These are phyloP conservation scores for Sorex araneus DNA, from an alignment of 2,113 vertebrate species.

Conservation along the genomic window DNA sequence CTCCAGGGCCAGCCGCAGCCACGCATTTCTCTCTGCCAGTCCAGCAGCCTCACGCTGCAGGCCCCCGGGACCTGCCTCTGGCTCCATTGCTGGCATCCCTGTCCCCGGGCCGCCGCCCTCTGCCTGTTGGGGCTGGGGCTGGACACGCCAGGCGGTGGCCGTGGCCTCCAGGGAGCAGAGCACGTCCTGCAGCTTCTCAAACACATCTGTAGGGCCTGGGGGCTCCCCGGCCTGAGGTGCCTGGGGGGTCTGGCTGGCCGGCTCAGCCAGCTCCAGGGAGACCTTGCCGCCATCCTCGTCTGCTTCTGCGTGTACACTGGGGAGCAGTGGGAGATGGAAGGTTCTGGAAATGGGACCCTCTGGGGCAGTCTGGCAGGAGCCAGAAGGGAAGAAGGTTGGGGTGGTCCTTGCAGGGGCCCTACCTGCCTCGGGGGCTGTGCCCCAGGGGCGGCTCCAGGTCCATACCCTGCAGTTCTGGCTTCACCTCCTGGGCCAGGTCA, in stretches of 20 bases:
- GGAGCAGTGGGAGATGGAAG: background rate
- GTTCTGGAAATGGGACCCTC: background rate
- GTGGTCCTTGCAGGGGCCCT: no score
- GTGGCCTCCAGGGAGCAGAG: conserved; percentile 92
- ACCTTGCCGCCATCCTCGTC: background rate
- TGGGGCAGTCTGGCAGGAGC: background rate
- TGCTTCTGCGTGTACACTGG: background rate
- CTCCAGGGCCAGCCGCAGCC: conserved; percentile 82
- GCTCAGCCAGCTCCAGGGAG: background rate
- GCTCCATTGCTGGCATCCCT: background rate
- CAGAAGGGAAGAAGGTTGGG: no score
- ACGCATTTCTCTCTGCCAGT: conserved; percentile 85
- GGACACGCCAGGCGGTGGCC: conserved; percentile 88
- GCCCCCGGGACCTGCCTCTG: conserved; percentile 43
- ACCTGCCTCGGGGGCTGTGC: background rate
- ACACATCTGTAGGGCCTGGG: conserved; percentile 80
- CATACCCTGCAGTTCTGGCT: no score
- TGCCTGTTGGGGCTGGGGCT: background rate
- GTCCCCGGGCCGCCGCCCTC: conserved; percentile 43
- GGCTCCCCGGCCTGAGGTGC: background rate
- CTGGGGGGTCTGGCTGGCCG: background rate
- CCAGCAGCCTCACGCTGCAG: conserved; percentile 81
- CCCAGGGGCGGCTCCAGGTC: no score
- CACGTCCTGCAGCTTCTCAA: conserved; percentile 89
- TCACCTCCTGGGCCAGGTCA: conserved; percentile 76